phyloP scores from a whole-genome alignment of 2,113 vertebrate genomes.

The Hydropotes inermis region DNA sequence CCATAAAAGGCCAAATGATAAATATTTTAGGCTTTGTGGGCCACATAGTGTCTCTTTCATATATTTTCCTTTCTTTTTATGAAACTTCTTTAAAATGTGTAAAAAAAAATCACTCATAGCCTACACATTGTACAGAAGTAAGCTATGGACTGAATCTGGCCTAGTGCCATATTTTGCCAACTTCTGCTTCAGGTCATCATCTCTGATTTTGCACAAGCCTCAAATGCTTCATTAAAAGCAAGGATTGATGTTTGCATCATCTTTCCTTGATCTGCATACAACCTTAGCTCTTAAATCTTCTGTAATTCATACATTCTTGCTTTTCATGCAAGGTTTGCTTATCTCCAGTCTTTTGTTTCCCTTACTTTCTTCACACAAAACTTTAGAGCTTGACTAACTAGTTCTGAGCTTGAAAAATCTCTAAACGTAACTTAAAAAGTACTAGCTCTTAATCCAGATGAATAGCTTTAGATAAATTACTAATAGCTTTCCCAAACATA shows the following conservation, averaged over 20 bases:
- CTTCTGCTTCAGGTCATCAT: not conserved
- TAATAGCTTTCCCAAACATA: not conserved
- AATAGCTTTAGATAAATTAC: not conserved
- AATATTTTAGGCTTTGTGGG: not conserved
- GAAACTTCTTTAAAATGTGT: not conserved
- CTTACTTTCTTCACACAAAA: not conserved
- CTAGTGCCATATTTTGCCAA: not conserved
- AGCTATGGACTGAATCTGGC: not conserved
- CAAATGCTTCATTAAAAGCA: not conserved
- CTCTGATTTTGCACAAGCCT: not conserved
- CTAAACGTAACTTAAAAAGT: not conserved
- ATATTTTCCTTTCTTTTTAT: not conserved
- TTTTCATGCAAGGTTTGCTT: not conserved
- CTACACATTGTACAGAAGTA: not conserved
- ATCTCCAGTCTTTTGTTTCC: not conserved
- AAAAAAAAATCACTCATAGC: not conserved
- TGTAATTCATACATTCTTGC: not conserved
- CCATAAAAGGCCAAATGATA: not conserved
- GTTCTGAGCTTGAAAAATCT: not conserved
- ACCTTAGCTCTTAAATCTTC: not conserved
- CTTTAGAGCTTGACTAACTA: not conserved
- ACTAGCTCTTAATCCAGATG: not conserved
- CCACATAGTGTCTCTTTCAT: not conserved
- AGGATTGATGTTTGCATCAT: not conserved
- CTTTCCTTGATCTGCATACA: not conserved